phyloP scores from a whole-genome alignment of 1,140 invertebrate genomes.

The Pararge aegeria region DNA sequence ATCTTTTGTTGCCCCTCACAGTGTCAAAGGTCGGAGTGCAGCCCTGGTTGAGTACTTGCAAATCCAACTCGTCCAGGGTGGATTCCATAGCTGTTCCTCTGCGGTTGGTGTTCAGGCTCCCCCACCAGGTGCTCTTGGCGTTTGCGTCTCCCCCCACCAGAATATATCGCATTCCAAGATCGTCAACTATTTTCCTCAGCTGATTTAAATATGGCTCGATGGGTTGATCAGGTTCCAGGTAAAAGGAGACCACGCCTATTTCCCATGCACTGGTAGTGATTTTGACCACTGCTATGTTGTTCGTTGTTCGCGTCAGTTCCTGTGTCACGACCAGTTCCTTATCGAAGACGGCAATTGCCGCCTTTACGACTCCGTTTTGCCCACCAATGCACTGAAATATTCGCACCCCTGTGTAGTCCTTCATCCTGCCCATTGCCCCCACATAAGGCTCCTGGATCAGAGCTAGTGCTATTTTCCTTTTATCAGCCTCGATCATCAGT shows the following conservation, averaged over 20 bases:
- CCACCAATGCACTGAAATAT: no score
- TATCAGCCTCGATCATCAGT: no score
- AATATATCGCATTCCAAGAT: background rate
- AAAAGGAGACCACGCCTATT: background rate
- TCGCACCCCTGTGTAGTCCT: no score
- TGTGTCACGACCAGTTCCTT: background rate
- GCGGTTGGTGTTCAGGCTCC: background rate
- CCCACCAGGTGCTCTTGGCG: background rate
- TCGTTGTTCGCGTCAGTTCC: background rate
- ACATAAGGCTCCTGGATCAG: no score
- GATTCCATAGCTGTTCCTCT: background rate
- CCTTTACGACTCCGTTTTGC: background rate
- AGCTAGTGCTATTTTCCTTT: no score
- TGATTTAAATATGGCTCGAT: background rate
- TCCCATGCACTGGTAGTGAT: background rate
- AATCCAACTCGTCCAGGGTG: background rate
- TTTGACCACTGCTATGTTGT: background rate
- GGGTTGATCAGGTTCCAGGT: background rate
- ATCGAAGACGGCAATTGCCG: background rate
- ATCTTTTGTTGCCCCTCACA: background rate
- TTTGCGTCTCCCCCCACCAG: background rate
- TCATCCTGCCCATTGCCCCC: no score
- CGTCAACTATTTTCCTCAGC: background rate
- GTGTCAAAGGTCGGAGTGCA: background rate
- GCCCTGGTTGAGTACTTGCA: background rate